Percentiles rank a stretch among this genome's conserved stretches.
phyloP scores from a whole-genome alignment of 1,140 invertebrate genomes.

The Hyles euphorbiae region DNA sequence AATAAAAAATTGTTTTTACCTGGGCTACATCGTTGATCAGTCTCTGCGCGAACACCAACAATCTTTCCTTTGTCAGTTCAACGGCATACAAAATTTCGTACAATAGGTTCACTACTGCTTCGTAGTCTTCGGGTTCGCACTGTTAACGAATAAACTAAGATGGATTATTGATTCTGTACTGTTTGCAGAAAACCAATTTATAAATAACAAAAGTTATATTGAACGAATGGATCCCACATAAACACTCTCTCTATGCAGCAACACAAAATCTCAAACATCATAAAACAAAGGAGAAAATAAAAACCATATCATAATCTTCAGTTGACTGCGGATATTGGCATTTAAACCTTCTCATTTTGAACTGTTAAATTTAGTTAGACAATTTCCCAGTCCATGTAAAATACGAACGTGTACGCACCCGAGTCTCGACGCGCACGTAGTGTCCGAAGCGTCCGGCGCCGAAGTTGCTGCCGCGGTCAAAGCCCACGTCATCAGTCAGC shows the following conservation, averaged over 20 bases:
- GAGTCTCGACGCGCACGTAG: slow-evolving; percentile 43
- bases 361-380: too few species aligned
- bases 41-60: slow-evolving; percentile 86
- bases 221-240: too few species aligned
- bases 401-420: slow-evolving; percentile 24
- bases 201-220: too few species aligned
- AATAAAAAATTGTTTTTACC: slow-evolving; percentile 40
- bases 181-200: too few species aligned
- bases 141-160: slow-evolving; percentile 45
- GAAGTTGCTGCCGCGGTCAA: slow-evolving; percentile 65
- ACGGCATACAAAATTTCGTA: slow-evolving; percentile 84
- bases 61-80: slow-evolving; percentile 82
- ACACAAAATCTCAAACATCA: too few species aligned
- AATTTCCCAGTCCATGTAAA: too few species aligned
- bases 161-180: too few species aligned
- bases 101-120: slow-evolving; percentile 85
- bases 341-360: too few species aligned
- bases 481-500: slow-evolving; percentile 78
- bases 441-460: slow-evolving; percentile 47
- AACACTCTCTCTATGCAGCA: too few species aligned
- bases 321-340: too few species aligned
- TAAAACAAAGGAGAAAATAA: too few species aligned
- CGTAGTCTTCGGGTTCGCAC: slow-evolving; percentile 87
- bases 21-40: slow-evolving; percentile 85
- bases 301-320: too few species aligned